These are phyloP conservation scores for Papilio elwesi DNA, from an alignment of 2,888 invertebrate species.

Conservation along the genomic window DNA sequence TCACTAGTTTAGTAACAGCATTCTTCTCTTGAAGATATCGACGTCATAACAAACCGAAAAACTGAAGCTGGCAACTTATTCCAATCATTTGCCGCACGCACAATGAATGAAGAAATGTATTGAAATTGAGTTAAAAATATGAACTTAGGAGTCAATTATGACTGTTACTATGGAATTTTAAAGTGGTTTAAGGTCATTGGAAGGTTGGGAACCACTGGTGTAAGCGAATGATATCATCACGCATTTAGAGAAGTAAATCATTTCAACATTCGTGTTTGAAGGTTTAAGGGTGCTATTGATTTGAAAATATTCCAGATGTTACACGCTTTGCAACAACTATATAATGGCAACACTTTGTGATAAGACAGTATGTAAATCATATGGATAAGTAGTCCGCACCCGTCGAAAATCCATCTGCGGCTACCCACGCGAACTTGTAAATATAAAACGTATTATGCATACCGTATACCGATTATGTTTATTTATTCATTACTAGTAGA, in stretches of 20 bases:
- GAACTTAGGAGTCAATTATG: too few species aligned
- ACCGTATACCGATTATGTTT: constrained; percentile 10
- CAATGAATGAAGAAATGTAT: too few species aligned
- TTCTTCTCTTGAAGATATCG: too few species aligned
- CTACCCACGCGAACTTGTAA: constrained; percentile 16
- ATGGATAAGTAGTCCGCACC: constrained; percentile 29
- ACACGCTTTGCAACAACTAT: constrained; percentile 11
- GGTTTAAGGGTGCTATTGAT: neutral
- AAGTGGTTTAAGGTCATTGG: too few species aligned
- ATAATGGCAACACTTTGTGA: constrained; percentile 13
- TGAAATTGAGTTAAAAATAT: too few species aligned
- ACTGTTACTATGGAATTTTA: too few species aligned
- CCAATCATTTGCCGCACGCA: too few species aligned
- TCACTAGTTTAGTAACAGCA: too few species aligned
- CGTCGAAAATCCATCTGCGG: constrained; percentile 27
- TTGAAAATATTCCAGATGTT: constrained; percentile 3
- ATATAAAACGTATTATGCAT: constrained; percentile 6
- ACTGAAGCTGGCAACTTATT: too few species aligned
- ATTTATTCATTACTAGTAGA: neutral
- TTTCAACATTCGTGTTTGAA: neutral
- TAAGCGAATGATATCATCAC: too few species aligned
- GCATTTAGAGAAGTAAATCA: neutral
- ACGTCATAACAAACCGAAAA: too few species aligned
- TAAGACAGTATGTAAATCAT: constrained; percentile 33
- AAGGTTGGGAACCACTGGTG: neutral